phyloP scores from a whole-genome alignment of 2,113 vertebrate genomes.

The Ailuropoda melanoleuca region DNA sequence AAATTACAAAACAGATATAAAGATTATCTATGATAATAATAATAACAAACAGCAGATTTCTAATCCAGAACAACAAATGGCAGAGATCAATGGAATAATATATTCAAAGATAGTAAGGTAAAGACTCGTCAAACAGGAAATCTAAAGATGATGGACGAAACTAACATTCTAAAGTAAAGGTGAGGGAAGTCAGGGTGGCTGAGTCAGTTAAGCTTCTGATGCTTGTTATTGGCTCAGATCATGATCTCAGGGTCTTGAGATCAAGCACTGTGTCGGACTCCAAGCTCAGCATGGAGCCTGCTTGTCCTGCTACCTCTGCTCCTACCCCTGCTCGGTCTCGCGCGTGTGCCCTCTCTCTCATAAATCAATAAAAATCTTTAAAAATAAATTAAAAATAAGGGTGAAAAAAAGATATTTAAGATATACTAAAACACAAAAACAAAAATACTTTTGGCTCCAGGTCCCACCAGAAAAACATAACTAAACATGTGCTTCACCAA shows the following conservation, averaged over 20 bases:
- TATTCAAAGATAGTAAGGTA: background rate
- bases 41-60: background rate
- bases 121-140: background rate
- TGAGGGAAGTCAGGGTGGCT: background rate
- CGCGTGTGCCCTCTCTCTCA: background rate
- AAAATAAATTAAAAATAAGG: background rate
- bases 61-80: background rate
- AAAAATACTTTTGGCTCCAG: background rate
- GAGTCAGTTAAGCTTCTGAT: background rate
- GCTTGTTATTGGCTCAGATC: background rate
- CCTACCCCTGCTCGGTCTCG: background rate
- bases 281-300: background rate
- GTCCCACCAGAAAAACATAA: background rate
- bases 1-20: background rate
- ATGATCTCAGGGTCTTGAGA: background rate
- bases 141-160: background rate
- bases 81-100: background rate
- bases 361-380: background rate
- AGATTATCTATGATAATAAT: background rate
- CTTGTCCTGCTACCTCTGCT: background rate
- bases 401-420: background rate
- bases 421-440: background rate
- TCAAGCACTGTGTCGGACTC: background rate
- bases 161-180: background rate
- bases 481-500: background rate